A percentile compares a stretch with the other conserved stretches of the same genome.
These are phyloP conservation scores for Pseudoatta argentina DNA, from an alignment of 1,140 invertebrate species.

Conservation along the genomic window DNA sequence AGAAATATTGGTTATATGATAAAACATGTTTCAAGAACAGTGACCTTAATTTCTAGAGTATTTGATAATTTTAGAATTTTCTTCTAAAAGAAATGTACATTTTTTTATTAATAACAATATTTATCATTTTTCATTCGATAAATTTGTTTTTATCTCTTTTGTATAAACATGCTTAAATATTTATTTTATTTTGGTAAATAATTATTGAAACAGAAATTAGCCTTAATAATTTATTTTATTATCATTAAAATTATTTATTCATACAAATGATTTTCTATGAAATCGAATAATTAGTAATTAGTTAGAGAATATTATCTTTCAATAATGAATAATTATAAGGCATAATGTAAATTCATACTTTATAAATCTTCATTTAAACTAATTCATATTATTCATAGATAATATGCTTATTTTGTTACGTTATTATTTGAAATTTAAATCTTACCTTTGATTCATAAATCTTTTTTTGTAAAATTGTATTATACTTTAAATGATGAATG, in stretches of 20 bases:
- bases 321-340: conserved; percentile 7
- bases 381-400: not conserved
- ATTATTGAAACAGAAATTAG: conserved; percentile 1
- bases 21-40: not conserved
- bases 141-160: not conserved
- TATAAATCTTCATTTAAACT: not conserved
- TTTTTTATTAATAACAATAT: conserved; percentile 7
- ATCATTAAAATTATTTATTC: not conserved
- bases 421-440: conserved; percentile 10
- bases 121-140: not conserved
- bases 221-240: not conserved
- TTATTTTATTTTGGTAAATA: not conserved
- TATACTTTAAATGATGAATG: not conserved
- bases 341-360: not conserved
- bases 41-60: not conserved
- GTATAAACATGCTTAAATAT: not conserved
- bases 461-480: not conserved
- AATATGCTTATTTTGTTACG: not conserved
- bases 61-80: conserved; percentile 4
- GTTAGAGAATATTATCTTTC: not conserved
- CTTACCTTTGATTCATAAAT: not conserved
- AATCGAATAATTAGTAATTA: not conserved
- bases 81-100: not conserved
- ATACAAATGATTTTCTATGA: not conserved
- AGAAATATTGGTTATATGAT: conserved; percentile 35